Percentiles rank a stretch among this genome's conserved stretches.
Conservation (phyloP, 2,113 vertebrate genomes). For the Oostethus manadensis region DNA sequence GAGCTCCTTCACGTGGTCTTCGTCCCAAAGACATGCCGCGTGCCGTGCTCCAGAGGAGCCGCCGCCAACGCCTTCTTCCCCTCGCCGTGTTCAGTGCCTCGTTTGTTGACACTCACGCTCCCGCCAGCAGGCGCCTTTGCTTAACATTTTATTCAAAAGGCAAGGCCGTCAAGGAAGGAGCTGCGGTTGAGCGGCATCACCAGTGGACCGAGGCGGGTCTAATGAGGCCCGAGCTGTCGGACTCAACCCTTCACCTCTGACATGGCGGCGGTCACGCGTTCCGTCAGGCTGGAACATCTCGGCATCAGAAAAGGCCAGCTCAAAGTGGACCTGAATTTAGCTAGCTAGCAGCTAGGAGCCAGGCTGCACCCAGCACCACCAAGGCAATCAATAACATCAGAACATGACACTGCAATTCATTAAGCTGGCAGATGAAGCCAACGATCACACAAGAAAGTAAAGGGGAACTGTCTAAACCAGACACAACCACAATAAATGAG, state of each 20-base stretch:
- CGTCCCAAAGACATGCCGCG: not conserved
- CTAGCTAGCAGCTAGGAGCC: constrained; percentile 15
- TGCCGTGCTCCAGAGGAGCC: too few relatives aligned
- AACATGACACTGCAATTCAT: constrained; percentile 59
- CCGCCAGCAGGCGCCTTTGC: constrained; percentile 36
- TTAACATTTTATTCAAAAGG: constrained; percentile 65
- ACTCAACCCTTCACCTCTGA: constrained; percentile 24
- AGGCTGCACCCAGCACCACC: constrained; percentile 38
- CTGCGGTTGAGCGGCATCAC: constrained; percentile 44
- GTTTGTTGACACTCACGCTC: constrained; percentile 59
- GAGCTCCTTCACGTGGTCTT: not conserved
- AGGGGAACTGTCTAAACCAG: constrained; percentile 25
- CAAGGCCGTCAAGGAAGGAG: constrained; percentile 42
- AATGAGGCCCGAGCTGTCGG: constrained; percentile 66
- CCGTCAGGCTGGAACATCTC: constrained; percentile 33
- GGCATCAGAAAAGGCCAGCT: too few relatives aligned
- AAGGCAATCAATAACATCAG: constrained; percentile 55
- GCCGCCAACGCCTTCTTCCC: not conserved
- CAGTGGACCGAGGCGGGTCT: constrained; percentile 34
- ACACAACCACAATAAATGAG: too few relatives aligned
- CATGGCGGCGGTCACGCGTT: constrained; percentile 16
- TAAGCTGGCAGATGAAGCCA: constrained; percentile 49
- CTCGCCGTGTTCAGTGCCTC: constrained; percentile 23
- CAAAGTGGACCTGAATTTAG: too few relatives aligned
- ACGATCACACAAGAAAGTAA: constrained; percentile 28